These are phyloP conservation scores for Parapristionchus giblindavisi DNA, from an alignment of 2,888 invertebrate species.

Conservation along the genomic window DNA sequence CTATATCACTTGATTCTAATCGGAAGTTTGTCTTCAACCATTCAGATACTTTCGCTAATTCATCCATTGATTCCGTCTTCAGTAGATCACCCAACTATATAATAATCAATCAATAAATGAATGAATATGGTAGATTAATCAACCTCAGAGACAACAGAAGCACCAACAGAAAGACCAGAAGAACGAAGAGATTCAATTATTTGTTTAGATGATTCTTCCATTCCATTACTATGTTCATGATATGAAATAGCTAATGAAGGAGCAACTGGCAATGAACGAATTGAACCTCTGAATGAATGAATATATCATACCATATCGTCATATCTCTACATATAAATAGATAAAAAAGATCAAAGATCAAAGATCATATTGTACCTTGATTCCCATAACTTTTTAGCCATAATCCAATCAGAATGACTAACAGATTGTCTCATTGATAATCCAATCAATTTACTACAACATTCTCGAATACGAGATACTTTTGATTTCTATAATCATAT, in stretches of 20 bases:
- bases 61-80: neutral
- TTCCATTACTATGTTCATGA: neutral
- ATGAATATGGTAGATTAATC: neutral
- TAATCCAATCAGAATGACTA: too few relatives aligned
- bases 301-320: neutral
- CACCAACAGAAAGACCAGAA: neutral
- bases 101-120: neutral
- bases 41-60: neutral
- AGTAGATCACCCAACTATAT: constrained; percentile 1
- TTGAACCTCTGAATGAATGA: neutral
- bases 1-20: neutral
- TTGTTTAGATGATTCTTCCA: neutral
- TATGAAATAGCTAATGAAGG: constrained; percentile 16
- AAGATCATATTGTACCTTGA: too few relatives aligned
- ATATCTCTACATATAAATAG: neutral
- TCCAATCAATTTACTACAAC: too few relatives aligned
- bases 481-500: too few relatives aligned
- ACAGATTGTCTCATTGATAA: too few relatives aligned
- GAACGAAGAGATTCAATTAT: neutral
- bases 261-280: constrained; percentile 2
- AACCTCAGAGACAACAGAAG: neutral
- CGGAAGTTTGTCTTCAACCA: constrained; percentile 22
- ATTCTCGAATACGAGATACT: too few relatives aligned
- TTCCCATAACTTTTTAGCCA: too few relatives aligned
- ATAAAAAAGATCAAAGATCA: too few relatives aligned